These are phyloP conservation scores for Limosa lapponica DNA, from an alignment of 2,797 vertebrate species.

Conservation along the genomic window DNA sequence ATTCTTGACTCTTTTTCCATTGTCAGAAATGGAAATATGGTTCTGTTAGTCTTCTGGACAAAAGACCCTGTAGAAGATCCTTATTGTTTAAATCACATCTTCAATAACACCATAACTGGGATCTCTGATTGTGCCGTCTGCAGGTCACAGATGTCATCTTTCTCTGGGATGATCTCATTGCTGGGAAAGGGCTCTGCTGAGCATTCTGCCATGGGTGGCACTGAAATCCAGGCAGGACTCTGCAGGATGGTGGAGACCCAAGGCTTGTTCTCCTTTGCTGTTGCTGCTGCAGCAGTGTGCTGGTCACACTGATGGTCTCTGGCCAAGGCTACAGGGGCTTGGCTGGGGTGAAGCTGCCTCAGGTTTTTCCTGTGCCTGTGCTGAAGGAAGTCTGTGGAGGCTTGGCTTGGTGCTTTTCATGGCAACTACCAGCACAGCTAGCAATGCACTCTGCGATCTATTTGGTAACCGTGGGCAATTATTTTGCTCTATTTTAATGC, in stretches of 20 bases:
- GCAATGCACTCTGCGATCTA: not conserved
- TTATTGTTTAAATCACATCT: not conserved
- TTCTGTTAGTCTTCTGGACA: not conserved
- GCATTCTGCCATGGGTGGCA: accelerated
- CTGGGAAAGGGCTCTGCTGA: not conserved
- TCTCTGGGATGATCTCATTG: not conserved
- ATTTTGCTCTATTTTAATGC: not conserved
- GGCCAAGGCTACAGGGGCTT: not conserved
- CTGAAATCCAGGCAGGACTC: not conserved
- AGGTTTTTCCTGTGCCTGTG: not conserved
- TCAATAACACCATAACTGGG: not conserved
- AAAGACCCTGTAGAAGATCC: not conserved
- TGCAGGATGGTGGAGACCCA: not conserved
- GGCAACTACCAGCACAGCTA: not conserved
- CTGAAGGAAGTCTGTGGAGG: not conserved
- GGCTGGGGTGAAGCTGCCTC: not conserved
- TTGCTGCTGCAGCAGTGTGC: not conserved
- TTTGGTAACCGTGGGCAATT: not conserved
- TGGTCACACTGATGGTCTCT: not conserved
- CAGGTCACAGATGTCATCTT: not conserved
- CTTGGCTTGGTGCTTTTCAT: not conserved
- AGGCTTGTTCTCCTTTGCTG: not conserved
- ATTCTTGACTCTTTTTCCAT: not conserved
- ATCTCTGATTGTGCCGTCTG: not conserved
- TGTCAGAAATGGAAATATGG: not conserved